Evolutionary conservation across 1,140 invertebrate genomes (phyloP), one percentile per base, ranked within the genome.

Genomic region (Brachionus angularis): DNA sequence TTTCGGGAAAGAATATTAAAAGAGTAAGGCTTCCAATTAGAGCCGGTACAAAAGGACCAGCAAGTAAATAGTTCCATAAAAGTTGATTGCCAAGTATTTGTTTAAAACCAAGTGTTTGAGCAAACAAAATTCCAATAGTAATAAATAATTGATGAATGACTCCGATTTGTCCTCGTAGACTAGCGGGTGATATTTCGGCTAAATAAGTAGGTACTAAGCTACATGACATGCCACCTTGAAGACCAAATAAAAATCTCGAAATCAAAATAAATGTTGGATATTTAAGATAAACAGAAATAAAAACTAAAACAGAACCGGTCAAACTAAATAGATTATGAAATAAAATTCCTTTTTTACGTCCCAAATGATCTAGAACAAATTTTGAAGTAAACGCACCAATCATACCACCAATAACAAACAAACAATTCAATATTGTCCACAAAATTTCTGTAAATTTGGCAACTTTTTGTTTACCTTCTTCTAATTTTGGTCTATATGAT

Each of bases 101-200:
- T 34, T 33, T 46, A n/a, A 67, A 36, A 21, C 91, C 91, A 21
- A 93, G 76, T 0, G 91, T 74, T 2, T 83, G 81, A 72, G 75
- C 36, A 73, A 91, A 79, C 3, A 93, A 80, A 71, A 93, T 93
- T 0, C 89, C 89, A 44, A 93, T 89, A 0, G 90, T 92, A 71
- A 93, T 88, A 12, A 91, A 86, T 4, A 94, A 78, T 76, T 93
- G 91, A 77, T 92, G 91, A 0, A 91, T 88, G 1, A 89, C 90
- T 2, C 91, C 91, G 16, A 91, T 79, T 21, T 89, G 89, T 52
- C 91, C 91, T 69, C 90, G 79, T 0, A 92, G 78, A 73, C 88
- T 87, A 1, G 86, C 82, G 0, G 91, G 91, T 0, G 91, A 89
- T 76, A 94, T 90, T 81, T 94, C 91, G 0, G 88, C 84, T 8